Conservation (phyloP, 2,888 invertebrate species). For the Dascillus cervinus region DNA sequence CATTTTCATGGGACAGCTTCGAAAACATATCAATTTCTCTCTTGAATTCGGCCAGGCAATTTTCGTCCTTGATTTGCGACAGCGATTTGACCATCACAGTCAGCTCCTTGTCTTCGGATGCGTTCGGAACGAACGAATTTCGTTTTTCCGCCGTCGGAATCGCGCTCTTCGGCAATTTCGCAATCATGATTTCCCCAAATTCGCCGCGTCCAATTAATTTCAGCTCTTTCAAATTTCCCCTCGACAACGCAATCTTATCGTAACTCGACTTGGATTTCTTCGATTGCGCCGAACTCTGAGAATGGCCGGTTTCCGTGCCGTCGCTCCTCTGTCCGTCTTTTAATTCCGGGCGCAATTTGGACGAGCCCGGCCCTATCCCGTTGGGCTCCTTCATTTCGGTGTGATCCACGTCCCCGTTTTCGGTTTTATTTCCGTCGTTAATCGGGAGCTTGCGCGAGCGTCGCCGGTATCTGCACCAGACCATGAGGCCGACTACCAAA, state of each 20-base stretch:
- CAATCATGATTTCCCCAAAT: slow-evolving; percentile 85
- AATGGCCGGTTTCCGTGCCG: slow-evolving; percentile 57
- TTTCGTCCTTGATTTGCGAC: slow-evolving; percentile 70
- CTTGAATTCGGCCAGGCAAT: slow-evolving; percentile 72
- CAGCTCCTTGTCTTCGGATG: slow-evolving; percentile 40
- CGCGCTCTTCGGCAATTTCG: slow-evolving; percentile 44
- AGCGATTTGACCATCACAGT: slow-evolving; percentile 70
- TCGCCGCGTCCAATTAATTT: slow-evolving; percentile 74
- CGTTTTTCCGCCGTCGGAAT: slow-evolving; percentile 26
- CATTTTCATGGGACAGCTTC: slow-evolving; percentile 73
- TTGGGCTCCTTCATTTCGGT: slow-evolving; percentile 57
- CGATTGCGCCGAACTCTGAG: slow-evolving; percentile 44
- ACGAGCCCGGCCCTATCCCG: slow-evolving; percentile 43
- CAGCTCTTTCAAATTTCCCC: slow-evolving; percentile 63
- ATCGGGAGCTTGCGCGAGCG: slow-evolving; percentile 51
- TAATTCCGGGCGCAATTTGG: slow-evolving; percentile 48
- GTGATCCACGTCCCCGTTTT: slow-evolving; percentile 51
- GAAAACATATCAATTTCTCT: slow-evolving; percentile 82
- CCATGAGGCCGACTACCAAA: slow-evolving; percentile 84
- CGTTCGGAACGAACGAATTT: slow-evolving; percentile 20
- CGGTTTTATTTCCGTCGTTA: slow-evolving; percentile 47
- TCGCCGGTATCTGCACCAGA: slow-evolving; percentile 79
- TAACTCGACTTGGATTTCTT: slow-evolving; percentile 57
- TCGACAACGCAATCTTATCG: slow-evolving; percentile 68
- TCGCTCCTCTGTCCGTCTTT: slow-evolving; percentile 56